Conservation (phyloP, 2,113 vertebrate species). For the Cyanoderma ruficeps region DNA sequence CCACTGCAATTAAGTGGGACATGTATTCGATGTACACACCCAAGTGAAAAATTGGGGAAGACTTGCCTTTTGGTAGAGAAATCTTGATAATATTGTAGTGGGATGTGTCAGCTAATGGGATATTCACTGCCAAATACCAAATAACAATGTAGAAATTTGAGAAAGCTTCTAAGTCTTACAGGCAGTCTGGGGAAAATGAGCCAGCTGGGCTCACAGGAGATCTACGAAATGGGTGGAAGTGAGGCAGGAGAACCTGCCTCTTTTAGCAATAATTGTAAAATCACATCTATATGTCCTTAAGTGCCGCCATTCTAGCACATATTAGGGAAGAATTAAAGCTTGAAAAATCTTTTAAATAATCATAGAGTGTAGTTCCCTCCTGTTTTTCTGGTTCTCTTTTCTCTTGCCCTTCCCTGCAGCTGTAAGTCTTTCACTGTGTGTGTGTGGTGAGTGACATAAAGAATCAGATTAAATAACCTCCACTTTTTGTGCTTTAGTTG, state of each 20-base stretch:
- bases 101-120: neutral
- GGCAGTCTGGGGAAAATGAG: neutral
- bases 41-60: neutral
- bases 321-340: neutral
- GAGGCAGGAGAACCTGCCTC: neutral
- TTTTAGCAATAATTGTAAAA: neutral
- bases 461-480: neutral
- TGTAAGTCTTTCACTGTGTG: neutral
- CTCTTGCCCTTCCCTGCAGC: neutral
- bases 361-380: neutral
- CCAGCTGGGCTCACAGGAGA: neutral
- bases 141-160: neutral
- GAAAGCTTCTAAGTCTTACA: neutral
- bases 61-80: neutral
- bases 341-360: neutral
- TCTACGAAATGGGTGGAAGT: neutral
- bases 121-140: neutral
- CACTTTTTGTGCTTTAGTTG: neutral
- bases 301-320: neutral
- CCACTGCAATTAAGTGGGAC: neutral
- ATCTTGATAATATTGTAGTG: neutral
- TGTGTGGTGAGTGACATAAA: neutral
- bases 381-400: neutral
- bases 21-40: neutral
- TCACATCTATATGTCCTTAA: neutral